Base-by-base conservation (phyloP, 1,140 invertebrate genomes). In the Chrysopa pallens region DNA sequence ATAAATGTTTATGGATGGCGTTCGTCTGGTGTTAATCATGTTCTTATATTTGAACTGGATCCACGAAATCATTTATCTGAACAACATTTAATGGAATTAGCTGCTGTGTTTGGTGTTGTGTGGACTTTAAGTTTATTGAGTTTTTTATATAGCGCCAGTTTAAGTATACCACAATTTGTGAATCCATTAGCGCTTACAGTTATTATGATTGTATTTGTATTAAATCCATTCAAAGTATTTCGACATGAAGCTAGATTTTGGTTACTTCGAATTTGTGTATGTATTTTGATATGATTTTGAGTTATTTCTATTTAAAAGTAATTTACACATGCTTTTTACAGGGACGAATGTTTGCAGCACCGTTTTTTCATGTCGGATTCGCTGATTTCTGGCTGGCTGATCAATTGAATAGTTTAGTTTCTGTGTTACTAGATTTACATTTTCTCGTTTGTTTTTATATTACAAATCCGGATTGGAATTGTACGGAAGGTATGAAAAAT, bases 311-410 rank as follows among this genome's bases (percentile, higher is more conserved):
- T 23, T 42, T 12, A 33, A 33, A 12, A 13, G 41, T 29, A 11
- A 6, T 23, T 27, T 11, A 27, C 6, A 15, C 4, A 39, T n/a
- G n/a, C n/a, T 2, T 41, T 23, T 36, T 53, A 36, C 38, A 62
- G 51, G 71, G 74, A 38, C 68, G 81, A 13, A 78, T 87, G 45
- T 55, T 88, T 43, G 68, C 72, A 6, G 82, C 89, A 1, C 88
- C 88, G 8, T 84, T 92, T 55, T 80, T 83, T 48, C 74, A 79
- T 53, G 89, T 93, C 11, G 75, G 73, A 9, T 93, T 93, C 58
- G 84, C 88, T 41, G 87, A 93, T 63, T 93, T 93, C 66, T 93
- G 89, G 89, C 72, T 93, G 43, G 89, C 83, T 42, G 88, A 93
- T 66, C 88, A 93, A 59, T 66, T 94, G 27, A 90, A 85, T 55